Conservation (phyloP, 2,797 vertebrate genomes). For the Meda fulgida region DNA sequence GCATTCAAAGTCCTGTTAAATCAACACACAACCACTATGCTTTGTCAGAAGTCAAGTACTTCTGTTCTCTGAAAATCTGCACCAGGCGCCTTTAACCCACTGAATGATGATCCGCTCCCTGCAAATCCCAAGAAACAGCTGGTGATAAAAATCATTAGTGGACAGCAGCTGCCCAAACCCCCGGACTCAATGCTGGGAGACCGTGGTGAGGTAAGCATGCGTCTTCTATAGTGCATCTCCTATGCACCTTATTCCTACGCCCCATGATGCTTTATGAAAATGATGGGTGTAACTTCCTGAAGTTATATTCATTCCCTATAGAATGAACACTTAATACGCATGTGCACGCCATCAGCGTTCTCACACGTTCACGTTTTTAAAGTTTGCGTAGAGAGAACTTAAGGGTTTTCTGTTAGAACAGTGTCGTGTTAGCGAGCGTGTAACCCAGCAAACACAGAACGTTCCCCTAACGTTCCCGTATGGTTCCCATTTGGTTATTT, state of each 20-base stretch:
- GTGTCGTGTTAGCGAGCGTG: too few species aligned
- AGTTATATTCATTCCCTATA: too few species aligned
- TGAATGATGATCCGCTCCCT: constrained; percentile 92
- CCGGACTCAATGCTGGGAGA: constrained; percentile 98
- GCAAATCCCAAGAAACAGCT: constrained; percentile 96
- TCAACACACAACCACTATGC: not conserved
- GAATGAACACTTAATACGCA: too few species aligned
- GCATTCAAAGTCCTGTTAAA: not conserved
- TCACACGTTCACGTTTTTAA: too few species aligned
- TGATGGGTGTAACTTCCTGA: too few species aligned
- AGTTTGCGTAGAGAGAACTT: too few species aligned
- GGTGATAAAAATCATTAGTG: constrained; percentile 96
- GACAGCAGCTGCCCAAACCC: constrained; percentile 96
- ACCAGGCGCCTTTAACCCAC: constrained; percentile 93
- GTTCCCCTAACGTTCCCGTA: too few species aligned
- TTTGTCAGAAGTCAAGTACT: not conserved
- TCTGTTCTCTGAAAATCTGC: constrained; percentile 23
- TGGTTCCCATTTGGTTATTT: too few species aligned
- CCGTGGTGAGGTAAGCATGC: constrained; percentile 89
- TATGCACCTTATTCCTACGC: not conserved
- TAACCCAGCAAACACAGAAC: too few species aligned
- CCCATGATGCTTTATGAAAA: too few species aligned
- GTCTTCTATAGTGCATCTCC: not conserved
- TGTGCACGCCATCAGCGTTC: too few species aligned
- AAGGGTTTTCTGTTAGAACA: too few species aligned